phyloP scores from a whole-genome alignment of 1,140 invertebrate genomes.

The Drosophila lacteicornis region DNA sequence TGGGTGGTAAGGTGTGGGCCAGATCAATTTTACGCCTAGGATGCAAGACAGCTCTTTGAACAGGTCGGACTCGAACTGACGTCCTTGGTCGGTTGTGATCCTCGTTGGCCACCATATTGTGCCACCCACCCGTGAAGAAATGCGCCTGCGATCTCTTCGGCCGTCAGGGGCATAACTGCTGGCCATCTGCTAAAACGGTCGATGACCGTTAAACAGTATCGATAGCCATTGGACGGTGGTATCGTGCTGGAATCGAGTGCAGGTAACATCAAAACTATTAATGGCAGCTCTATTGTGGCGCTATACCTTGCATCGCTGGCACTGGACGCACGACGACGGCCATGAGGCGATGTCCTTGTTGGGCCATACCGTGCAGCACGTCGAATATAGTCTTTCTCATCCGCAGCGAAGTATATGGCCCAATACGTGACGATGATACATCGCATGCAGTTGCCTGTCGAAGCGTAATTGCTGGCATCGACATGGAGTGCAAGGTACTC shows the following conservation, averaged over 20 bases:
- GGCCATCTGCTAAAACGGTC: slow-evolving; percentile 1
- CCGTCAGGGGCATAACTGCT: not conserved
- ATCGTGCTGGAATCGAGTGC: not conserved
- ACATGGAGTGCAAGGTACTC: no score
- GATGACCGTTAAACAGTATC: slow-evolving; percentile 2
- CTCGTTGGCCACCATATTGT: not conserved
- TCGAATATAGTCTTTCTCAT: not conserved
- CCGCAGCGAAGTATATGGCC: not conserved
- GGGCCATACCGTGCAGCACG: not conserved
- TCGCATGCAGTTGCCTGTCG: not conserved
- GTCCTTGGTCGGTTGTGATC: not conserved
- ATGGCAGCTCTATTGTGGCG: not conserved
- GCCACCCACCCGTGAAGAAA: not conserved
- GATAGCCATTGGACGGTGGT: not conserved
- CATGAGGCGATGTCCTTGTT: slow-evolving; percentile 1
- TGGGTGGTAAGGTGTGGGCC: not conserved
- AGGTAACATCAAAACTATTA: not conserved
- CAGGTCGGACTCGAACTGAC: not conserved
- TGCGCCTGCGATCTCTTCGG: not conserved
- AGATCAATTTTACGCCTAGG: not conserved
- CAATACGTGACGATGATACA: not conserved
- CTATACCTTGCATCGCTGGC: no score
- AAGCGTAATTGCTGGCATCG: no score
- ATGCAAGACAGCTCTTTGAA: slow-evolving; percentile 1
- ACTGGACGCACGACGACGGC: no score